phyloP scores from a whole-genome alignment of 2,888 invertebrate species.

The Scotopteryx bipunctaria region DNA sequence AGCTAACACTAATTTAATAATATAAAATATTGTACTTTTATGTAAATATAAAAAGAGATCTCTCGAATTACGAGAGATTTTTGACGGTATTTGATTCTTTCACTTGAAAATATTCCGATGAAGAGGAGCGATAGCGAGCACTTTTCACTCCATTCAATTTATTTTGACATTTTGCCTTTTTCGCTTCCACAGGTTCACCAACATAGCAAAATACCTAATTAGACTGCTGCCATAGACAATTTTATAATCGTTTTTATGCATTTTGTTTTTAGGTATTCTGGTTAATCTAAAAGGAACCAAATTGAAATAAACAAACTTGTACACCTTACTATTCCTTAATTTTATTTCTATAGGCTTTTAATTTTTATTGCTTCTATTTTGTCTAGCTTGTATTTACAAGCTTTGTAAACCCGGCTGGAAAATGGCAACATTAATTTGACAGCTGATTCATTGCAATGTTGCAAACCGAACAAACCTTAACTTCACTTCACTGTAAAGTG shows the following conservation, averaged over 20 bases:
- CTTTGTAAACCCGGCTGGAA: no score
- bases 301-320: no score
- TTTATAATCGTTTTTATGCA: no score
- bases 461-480: no score
- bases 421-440: conserved; percentile 8
- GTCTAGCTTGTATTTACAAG: no score
- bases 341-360: no score
- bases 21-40: conserved; percentile 52
- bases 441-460: conserved; percentile 13
- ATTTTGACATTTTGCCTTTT: conserved; percentile 62
- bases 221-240: no score
- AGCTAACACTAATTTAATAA: conserved; percentile 55
- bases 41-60: conserved; percentile 61
- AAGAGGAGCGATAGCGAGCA: conserved; percentile 46
- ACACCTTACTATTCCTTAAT: no score
- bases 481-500: conserved; percentile 8
- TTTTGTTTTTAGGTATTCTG: no score
- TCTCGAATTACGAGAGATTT: conserved; percentile 66
- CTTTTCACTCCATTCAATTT: conserved; percentile 65
- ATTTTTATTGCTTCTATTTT: no score
- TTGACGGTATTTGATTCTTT: conserved; percentile 55
- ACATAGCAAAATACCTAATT: conserved; percentile 36
- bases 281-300: no score
- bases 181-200: conserved; percentile 42
- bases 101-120: conserved; percentile 66